Conservation (phyloP, 2,113 vertebrate species). For the Seriola quinqueradiata region DNA sequence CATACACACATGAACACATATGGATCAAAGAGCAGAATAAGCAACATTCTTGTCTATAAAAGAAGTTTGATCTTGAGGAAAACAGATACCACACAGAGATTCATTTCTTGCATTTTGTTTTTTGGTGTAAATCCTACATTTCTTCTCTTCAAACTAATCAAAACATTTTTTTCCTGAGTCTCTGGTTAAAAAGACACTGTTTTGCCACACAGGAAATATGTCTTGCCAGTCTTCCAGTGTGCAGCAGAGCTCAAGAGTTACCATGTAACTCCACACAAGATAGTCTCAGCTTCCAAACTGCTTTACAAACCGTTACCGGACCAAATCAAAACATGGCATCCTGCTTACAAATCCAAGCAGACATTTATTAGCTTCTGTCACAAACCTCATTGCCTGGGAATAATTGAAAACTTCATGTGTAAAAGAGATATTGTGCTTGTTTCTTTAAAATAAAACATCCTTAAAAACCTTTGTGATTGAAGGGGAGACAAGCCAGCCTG, state of each 20-base stretch:
- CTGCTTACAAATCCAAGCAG: conserved; percentile 27
- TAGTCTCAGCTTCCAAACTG: conserved; percentile 26
- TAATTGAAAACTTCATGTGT: conserved; percentile 47
- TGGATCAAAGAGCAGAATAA: not conserved
- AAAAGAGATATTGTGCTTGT: conserved; percentile 43
- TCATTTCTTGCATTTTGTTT: not conserved
- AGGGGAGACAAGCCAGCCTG: conserved; percentile 18
- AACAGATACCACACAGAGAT: not conserved
- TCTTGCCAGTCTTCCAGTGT: conserved; percentile 32
- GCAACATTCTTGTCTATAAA: not conserved
- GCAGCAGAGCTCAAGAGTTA: conserved; percentile 9
- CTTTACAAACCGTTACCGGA: conserved; percentile 37
- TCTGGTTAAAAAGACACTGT: conserved; percentile 37
- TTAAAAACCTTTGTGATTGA: conserved; percentile 47
- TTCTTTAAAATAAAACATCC: conserved; percentile 42
- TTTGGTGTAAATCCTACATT: not conserved
- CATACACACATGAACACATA: not conserved
- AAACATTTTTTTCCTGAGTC: conserved; percentile 4
- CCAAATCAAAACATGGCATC: conserved; percentile 37
- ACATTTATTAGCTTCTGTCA: conserved; percentile 45
- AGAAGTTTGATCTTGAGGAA: conserved; percentile 9
- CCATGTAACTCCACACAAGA: conserved; percentile 32
- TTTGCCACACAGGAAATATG: conserved; percentile 26
- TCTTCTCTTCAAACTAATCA: conserved; percentile 11
- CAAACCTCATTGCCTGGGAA: conserved; percentile 39